Conservation (phyloP, 2,113 vertebrate species). For the Halichoeres trimaculatus region DNA sequence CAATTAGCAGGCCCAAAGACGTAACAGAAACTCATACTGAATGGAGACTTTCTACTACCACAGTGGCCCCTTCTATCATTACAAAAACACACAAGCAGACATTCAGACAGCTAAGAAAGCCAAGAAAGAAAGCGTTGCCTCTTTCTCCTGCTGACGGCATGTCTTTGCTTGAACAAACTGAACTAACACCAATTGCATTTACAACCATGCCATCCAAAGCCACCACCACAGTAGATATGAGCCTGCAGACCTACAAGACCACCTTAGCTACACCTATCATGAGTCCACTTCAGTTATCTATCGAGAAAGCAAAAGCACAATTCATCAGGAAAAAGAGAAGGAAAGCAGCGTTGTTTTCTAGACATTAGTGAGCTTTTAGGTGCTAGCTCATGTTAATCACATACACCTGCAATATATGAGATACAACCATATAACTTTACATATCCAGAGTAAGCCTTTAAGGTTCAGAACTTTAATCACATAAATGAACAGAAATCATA, state of each 20-base stretch:
- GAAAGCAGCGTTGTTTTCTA: constrained; percentile 34
- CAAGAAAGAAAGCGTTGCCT: constrained; percentile 30
- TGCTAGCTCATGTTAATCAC: constrained; percentile 12
- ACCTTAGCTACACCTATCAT: constrained; percentile 28
- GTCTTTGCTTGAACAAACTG: constrained; percentile 12
- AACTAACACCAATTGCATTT: constrained; percentile 34
- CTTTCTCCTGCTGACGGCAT: background rate
- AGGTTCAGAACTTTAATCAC: constrained; percentile 25
- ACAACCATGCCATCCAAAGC: background rate
- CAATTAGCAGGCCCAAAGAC: background rate
- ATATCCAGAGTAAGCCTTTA: constrained; percentile 14
- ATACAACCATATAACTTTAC: background rate
- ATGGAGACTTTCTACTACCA: constrained; percentile 42
- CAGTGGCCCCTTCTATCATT: constrained; percentile 1
- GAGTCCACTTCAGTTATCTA: constrained; percentile 60
- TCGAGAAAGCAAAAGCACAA: constrained; percentile 60
- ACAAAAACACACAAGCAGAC: constrained; percentile 40
- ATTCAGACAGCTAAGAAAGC: constrained; percentile 36
- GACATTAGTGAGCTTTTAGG: constrained; percentile 15
- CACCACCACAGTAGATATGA: constrained; percentile 5
- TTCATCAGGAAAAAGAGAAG: constrained; percentile 70
- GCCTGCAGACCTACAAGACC: background rate
- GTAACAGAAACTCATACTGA: constrained; percentile 16
- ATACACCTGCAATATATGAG: background rate
- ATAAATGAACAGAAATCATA: background rate